Evolutionary conservation across 2,113 vertebrate species (phyloP).

Genomic region (Apistogramma diplotaenia): DNA sequence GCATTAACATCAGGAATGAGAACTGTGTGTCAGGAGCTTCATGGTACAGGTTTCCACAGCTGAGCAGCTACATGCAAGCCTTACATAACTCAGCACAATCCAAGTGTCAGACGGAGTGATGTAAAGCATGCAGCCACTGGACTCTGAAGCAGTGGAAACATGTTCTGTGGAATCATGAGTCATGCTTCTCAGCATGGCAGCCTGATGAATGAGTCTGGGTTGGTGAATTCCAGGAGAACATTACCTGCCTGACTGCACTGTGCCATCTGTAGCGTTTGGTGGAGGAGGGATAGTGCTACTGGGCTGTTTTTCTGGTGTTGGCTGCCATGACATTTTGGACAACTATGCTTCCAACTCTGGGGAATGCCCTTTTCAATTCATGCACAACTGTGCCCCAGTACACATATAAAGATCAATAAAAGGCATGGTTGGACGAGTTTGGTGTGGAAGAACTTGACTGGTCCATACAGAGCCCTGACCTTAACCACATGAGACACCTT

Average conservation of each 20-base stretch:
- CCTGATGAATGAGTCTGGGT: neutral
- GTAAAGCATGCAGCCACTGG: neutral
- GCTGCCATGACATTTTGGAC: neutral
- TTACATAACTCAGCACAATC: neutral
- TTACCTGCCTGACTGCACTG: neutral
- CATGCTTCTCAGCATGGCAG: too few relatives aligned
- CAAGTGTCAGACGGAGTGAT: neutral
- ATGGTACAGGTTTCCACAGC: neutral
- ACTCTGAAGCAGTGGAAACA: neutral
- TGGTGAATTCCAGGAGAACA: neutral
- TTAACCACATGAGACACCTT: neutral
- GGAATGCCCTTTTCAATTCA: accelerated
- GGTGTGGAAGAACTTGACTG: neutral
- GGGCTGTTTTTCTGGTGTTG: neutral
- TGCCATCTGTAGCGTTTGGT: neutral
- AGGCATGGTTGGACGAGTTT: neutral
- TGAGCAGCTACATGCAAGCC: neutral
- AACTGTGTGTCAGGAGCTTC: neutral
- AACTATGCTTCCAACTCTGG: neutral
- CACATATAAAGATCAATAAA: neutral
- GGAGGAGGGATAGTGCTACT: too few relatives aligned
- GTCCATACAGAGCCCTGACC: neutral
- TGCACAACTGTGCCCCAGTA: neutral
- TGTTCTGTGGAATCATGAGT: too few relatives aligned
- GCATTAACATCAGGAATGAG: neutral